Conservation (phyloP, 2,113 vertebrate species). For the Crotalus helleri region DNA sequence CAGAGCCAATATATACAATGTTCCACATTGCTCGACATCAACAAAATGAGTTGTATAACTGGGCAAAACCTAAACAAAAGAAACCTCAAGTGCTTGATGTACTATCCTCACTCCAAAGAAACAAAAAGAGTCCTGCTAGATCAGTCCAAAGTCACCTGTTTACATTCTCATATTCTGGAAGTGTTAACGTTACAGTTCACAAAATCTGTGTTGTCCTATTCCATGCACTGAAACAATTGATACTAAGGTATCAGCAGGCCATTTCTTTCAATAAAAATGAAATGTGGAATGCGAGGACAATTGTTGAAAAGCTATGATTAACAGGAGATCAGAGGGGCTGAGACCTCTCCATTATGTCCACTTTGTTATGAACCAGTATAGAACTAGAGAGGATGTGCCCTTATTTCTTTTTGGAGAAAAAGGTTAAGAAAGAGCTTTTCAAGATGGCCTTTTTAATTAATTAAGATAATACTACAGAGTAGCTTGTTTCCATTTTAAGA, state of each 20-base stretch:
- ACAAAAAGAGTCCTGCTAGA: background rate
- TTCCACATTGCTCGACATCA: background rate
- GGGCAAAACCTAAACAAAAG: background rate
- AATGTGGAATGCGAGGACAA: background rate
- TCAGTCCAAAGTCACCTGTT: background rate
- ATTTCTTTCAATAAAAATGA: background rate
- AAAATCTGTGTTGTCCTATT: background rate
- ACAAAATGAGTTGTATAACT: background rate
- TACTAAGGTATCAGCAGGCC: background rate
- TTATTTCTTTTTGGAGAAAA: background rate
- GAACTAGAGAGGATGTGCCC: background rate
- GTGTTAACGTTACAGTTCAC: background rate
- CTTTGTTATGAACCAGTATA: background rate
- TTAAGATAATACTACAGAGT: background rate
- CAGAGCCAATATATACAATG: background rate
- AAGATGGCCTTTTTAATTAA: background rate
- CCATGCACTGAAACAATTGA: background rate
- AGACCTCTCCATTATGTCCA: background rate
- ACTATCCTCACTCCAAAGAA: background rate
- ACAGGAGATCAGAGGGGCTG: background rate
- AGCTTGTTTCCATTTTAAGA: background rate
- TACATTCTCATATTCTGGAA: background rate
- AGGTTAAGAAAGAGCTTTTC: background rate
- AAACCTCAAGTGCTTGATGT: background rate
- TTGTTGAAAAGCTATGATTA: background rate